phyloP scores from a whole-genome alignment of 2,797 vertebrate genomes.

The Falco peregrinus region DNA sequence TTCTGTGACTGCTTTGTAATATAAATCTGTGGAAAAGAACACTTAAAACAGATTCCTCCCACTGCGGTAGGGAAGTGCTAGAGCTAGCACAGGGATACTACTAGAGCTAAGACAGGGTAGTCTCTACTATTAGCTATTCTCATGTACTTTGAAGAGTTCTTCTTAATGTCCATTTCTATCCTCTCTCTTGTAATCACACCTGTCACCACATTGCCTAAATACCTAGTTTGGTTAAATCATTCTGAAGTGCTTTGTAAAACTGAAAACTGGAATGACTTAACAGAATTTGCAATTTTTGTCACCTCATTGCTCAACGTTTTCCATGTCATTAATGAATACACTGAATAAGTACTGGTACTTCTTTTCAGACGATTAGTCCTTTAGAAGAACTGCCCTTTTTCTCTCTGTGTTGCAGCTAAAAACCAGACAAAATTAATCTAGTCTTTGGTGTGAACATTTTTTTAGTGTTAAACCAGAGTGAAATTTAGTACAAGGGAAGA shows the following conservation, averaged over 20 bases:
- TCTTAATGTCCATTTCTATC: not conserved
- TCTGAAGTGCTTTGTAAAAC: not conserved
- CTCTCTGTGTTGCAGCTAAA: not conserved
- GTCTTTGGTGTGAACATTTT: not conserved
- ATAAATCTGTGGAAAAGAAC: not conserved
- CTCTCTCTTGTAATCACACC: not conserved
- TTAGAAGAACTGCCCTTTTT: not conserved
- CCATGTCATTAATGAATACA: constrained; percentile 12
- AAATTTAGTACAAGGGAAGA: not conserved
- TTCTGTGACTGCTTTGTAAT: not conserved
- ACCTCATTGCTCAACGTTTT: constrained; percentile 30
- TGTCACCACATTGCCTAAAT: not conserved
- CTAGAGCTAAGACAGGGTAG: not conserved
- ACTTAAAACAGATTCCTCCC: not conserved
- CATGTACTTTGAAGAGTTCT: not conserved
- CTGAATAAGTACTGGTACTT: not conserved
- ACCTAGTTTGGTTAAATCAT: not conserved
- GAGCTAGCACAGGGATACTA: not conserved
- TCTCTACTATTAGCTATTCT: not conserved
- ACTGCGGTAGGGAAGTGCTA: not conserved
- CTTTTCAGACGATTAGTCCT: not conserved
- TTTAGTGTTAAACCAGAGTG: not conserved
- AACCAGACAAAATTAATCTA: not conserved
- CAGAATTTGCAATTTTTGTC: not conserved
- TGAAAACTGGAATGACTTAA: not conserved